Conservation (phyloP, 53 echinoderm and acorn worm species). For the Luidia sarsii region DNA sequence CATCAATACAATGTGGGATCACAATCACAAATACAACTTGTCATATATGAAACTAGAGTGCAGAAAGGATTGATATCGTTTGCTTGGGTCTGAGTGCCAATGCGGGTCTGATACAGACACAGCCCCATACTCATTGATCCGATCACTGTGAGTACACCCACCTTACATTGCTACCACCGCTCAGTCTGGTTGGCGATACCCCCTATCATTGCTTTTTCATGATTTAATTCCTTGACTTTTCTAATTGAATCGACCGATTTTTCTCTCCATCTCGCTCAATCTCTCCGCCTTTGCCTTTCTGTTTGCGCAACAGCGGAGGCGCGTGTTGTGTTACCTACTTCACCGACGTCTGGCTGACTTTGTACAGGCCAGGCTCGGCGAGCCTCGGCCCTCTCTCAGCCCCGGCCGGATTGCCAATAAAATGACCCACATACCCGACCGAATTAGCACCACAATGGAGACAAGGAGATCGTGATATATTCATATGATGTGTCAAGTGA, state of each 20-base stretch:
- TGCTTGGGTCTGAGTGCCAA: too few species aligned
- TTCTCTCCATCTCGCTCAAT: too few species aligned
- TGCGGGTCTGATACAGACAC: too few species aligned
- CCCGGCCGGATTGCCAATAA: conserved; percentile 33
- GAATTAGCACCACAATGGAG: conserved; percentile 44
- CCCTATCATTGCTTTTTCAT: conserved; percentile 47
- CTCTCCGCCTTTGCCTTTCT: too few species aligned
- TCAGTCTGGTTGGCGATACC: too few species aligned
- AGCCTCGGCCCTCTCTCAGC: conserved; percentile 4
- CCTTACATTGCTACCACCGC: too few species aligned
- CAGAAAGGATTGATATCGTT: too few species aligned
- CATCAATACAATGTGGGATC: too few species aligned
- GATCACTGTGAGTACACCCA: too few species aligned
- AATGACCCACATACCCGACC: conserved; percentile 4
- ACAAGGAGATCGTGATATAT: conserved; percentile 27
- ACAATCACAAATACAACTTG: too few species aligned
- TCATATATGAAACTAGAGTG: too few species aligned
- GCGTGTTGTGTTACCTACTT: conserved; percentile 54
- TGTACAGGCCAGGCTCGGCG: conserved; percentile 11
- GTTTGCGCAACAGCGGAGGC: conserved; percentile 53
- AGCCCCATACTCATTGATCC: too few species aligned
- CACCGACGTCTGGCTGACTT: conserved; percentile 25
- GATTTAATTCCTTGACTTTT: conserved; percentile 55
- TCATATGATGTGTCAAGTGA: conserved; percentile 43
- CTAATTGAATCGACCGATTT: conserved; percentile 51